Percentiles rank a stretch among this genome's conserved stretches.
These are phyloP conservation scores for Coptodon bakossiorum DNA, from an alignment of 2,113 vertebrate genomes.

Conservation along the genomic window DNA sequence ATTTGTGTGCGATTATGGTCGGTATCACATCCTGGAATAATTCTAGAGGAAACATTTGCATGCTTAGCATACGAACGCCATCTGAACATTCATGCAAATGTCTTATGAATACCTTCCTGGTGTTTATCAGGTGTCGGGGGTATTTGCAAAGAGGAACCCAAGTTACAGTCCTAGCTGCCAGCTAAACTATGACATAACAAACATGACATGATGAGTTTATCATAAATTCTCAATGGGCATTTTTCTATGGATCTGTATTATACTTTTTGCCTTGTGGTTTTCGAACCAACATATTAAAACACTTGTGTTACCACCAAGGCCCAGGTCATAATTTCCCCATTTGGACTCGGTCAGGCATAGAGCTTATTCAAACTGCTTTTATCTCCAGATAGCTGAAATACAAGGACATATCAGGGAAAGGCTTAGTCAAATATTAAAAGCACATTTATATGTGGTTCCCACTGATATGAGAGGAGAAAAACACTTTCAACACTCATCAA, in stretches of 20 bases:
- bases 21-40: slow-evolving; percentile 2
- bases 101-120: slow-evolving; percentile 11
- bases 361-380: slow-evolving; percentile 25
- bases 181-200: background rate
- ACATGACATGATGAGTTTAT: background rate
- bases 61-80: background rate
- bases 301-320: background rate
- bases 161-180: background rate
- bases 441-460: background rate
- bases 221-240: background rate
- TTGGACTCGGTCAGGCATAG: background rate
- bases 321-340: background rate
- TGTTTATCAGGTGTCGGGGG: background rate
- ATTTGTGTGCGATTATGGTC: background rate
- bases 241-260: background rate
- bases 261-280: background rate
- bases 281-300: background rate
- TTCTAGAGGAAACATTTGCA: slow-evolving; percentile 46
- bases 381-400: background rate
- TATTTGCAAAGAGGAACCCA: slow-evolving; percentile 1
- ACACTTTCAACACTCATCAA: background rate
- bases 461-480: background rate
- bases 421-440: slow-evolving; percentile 19
- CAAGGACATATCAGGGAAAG: background rate
- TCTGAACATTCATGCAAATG: slow-evolving; percentile 44